phyloP scores from a whole-genome alignment of 2,888 invertebrate genomes.

The Acronicta aceris region DNA sequence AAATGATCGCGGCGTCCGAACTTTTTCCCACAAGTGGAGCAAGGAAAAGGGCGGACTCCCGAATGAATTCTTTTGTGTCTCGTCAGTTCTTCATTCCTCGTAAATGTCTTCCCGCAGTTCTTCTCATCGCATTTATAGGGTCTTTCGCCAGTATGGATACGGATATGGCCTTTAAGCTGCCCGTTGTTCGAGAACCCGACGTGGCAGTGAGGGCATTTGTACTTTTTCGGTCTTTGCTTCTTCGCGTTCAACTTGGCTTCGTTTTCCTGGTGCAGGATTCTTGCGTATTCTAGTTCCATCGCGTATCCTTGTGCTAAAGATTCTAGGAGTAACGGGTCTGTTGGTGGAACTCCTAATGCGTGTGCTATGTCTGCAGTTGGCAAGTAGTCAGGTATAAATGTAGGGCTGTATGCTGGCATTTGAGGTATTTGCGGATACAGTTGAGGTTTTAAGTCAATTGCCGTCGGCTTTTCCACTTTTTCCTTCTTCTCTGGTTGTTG shows the following conservation, averaged over 20 bases:
- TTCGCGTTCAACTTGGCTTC: conserved; percentile 91
- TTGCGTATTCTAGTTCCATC: conserved; percentile 92
- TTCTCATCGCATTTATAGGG: conserved; percentile 96
- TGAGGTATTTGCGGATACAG: conserved; percentile 44
- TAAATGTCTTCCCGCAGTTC: conserved; percentile 96
- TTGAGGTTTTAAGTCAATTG: conserved; percentile 42
- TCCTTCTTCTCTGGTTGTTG: conserved; percentile 66
- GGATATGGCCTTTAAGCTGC: conserved; percentile 96
- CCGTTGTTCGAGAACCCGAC: conserved; percentile 98
- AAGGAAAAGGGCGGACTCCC: conserved; percentile 95
- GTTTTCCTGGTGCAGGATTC: conserved; percentile 92
- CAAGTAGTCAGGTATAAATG: conserved; percentile 78
- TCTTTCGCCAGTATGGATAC: conserved; percentile 97
- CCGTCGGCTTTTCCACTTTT: conserved; percentile 46
- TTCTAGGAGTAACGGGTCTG: conserved; percentile 84
- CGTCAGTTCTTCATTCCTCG: conserved; percentile 97
- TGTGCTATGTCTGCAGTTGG: conserved; percentile 82
- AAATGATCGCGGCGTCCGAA: conserved; percentile 98
- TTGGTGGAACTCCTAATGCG: conserved; percentile 81
- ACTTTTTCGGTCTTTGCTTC: conserved; percentile 96
- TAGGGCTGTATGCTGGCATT: conserved; percentile 63
- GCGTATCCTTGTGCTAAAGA: conserved; percentile 88
- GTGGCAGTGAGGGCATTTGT: conserved; percentile 96
- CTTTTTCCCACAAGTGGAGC: conserved; percentile 96
- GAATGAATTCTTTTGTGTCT: conserved; percentile 97